phyloP scores from a whole-genome alignment of 2,888 invertebrate genomes.

The Acrobasis consociella region DNA sequence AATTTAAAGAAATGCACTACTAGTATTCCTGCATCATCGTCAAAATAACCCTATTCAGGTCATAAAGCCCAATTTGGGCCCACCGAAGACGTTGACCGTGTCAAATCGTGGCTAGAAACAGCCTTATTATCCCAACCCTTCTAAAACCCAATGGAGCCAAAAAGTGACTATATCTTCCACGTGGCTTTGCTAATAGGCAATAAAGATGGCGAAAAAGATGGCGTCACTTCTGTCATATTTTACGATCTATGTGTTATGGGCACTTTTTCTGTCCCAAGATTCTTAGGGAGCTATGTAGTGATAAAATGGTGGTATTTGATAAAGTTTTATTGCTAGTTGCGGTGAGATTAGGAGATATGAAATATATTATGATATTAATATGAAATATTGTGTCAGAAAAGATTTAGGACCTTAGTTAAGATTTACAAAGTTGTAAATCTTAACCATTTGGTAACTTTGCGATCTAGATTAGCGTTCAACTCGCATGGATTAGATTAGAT shows the following conservation, averaged over 20 bases:
- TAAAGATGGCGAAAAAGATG: conserved; percentile 25
- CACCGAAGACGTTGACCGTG: neutral
- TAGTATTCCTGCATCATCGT: neutral
- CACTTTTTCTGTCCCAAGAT: conserved; percentile 4
- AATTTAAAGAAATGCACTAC: neutral
- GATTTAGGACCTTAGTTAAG: neutral
- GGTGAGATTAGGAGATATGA: conserved; percentile 4
- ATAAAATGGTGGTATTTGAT: conserved; percentile 21
- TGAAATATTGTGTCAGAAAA: neutral
- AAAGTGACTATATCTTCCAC: conserved; percentile 30
- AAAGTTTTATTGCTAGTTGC: conserved; percentile 17
- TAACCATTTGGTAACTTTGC: too few species aligned
- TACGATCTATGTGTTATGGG: conserved; percentile 23
- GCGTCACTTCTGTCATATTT: conserved; percentile 25
- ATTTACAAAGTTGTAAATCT: neutral
- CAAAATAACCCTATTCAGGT: neutral
- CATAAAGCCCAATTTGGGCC: conserved; percentile 5
- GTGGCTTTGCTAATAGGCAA: conserved; percentile 36
- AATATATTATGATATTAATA: conserved; percentile 8
- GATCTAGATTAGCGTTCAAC: too few species aligned
- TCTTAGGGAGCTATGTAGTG: conserved; percentile 18
- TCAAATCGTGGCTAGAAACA: conserved; percentile 20
- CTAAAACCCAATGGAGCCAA: conserved; percentile 45
- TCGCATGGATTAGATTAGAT: too few species aligned
- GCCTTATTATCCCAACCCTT: conserved; percentile 35